A percentile compares a stretch with the other conserved stretches of the same genome.
Evolutionary conservation across 1,140 invertebrate genomes (phyloP).

Genomic region (Drosophila sechellia): DNA sequence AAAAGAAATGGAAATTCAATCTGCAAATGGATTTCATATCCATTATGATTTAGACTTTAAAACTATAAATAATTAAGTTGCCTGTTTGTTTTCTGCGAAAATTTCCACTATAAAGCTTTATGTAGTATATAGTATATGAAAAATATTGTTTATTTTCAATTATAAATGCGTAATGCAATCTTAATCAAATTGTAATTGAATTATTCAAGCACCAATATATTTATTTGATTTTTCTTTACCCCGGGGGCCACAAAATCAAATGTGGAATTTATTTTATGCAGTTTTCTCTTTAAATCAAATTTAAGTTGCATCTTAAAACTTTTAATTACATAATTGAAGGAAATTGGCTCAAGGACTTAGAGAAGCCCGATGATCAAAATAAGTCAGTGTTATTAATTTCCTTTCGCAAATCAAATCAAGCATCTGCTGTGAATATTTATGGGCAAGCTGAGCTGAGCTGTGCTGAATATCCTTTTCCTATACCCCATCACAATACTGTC

Average conservation of each 20-base stretch:
- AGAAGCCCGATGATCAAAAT: neutral
- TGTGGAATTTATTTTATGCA: too few relatives aligned
- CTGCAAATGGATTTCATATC: constrained; percentile 1
- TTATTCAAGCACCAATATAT: neutral
- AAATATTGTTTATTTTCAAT: too few relatives aligned
- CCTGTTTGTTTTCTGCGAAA: neutral
- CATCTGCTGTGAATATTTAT: constrained; percentile 7
- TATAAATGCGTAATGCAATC: neutral
- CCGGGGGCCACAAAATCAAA: too few relatives aligned
- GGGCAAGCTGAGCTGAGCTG: neutral
- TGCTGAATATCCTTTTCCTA: constrained; percentile 18
- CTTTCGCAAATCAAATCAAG: constrained; percentile 25
- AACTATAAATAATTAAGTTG: too few relatives aligned
- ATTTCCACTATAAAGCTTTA: neutral
- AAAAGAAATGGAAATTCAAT: neutral
- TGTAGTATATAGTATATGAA: too few relatives aligned
- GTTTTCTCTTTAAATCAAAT: neutral
- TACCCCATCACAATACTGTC: constrained; percentile 20
- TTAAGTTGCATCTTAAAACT: neutral
- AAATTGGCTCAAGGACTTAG: constrained; percentile 2
- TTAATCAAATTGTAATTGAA: neutral
- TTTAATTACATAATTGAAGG: neutral
- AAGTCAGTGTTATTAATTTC: constrained; percentile 30
- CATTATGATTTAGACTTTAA: too few relatives aligned
- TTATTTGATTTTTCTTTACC: neutral